Base-by-base conservation (phyloP, 2,888 invertebrate genomes). In the Phaedon cochleariae region DNA sequence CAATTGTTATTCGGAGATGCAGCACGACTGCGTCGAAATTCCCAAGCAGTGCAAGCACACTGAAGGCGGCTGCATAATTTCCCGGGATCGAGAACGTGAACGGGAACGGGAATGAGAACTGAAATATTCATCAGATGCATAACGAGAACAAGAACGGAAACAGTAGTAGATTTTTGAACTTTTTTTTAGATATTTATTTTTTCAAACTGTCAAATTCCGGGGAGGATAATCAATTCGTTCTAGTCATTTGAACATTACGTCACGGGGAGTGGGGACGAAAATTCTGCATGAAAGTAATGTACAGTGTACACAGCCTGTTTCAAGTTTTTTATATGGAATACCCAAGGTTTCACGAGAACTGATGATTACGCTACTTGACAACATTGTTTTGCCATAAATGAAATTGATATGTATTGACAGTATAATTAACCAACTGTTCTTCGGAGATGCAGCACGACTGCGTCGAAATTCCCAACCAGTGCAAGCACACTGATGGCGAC, bases 381-480 rank as follows among this genome's bases (percentile, higher is more conserved):
- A n/a, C n/a, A n/a, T n/a, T n/a, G n/a, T n/a, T n/a, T n/a, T n/a
- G n/a, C n/a, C n/a, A n/a, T n/a, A n/a, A n/a, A n/a, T n/a, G n/a
- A n/a, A n/a, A n/a, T n/a, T n/a, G n/a, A n/a, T n/a, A n/a, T n/a
- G n/a, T n/a, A n/a, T n/a, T n/a, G n/a, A n/a, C n/a, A n/a, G n/a
- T n/a, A n/a, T n/a, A n/a, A n/a, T n/a, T n/a, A n/a, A 89, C 90
- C 41, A 87, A 89, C 48, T 96, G 96, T 84, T 92, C 85, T 76
- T 80, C 84, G 12, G 83, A 83, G 66, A 73, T 83, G 68, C 76
- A 80, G 59, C 74, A 81, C 61, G 77, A 77, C 68, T 79, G 79
- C 66, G 74, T 71, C 29, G 71, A 70, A 29, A 69, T 69, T 54
- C 69, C 73, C 20, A 62, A 71, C 49, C 69, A 69, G 55, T 73